Base-by-base conservation (phyloP, 2,797 vertebrate species). In the Rhincodon typus region DNA sequence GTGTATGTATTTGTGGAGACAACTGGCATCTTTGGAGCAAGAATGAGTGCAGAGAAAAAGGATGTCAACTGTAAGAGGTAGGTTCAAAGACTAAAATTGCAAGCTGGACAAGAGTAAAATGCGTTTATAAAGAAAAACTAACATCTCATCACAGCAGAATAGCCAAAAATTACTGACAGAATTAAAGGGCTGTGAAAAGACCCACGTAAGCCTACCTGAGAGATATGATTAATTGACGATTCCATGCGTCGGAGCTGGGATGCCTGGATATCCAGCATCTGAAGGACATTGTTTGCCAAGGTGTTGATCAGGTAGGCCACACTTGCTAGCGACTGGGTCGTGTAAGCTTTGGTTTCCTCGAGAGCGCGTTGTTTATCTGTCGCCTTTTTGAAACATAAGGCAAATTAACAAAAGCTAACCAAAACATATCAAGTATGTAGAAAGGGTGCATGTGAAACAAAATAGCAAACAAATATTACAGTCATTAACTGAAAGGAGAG, bases 271-370 rank as follows among this genome's bases (percentile, higher is more conserved):
- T 99, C 99, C 96, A 99, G 98, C 99, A 99, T 99, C 96, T 99
- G 99, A 86, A 99, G 98, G 95, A 99, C 99, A 98, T 99, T 99
- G 98, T 99, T 99, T 97, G 99, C 99, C 97, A 99, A 98, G 23
- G 99, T 99, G 97, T 99, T 99, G 97, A 99, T 99, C 98, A 99
- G 97, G 97, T 99, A 99, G 96, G 99, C 99, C 96, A 99, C 99
- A 50, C 99, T 99, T 96, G 99, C 99, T 98, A 99, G 97, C 12
- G 99, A 99, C 97, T 99, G 99, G 8, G 99, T 99, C 86, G 99
- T 99, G 97, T 99, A 99, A 97, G 98, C 99, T 98, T 99, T 99
- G 97, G 99, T 99, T 98, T 99, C 99, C 98, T 99, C 99, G 96
- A 99, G 97, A 69, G 99, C 99, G 97, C 99, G 97, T 97, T 99